Evolutionary conservation across 2,888 invertebrate species (phyloP).

Genomic region (Ctenicera cuprea): DNA sequence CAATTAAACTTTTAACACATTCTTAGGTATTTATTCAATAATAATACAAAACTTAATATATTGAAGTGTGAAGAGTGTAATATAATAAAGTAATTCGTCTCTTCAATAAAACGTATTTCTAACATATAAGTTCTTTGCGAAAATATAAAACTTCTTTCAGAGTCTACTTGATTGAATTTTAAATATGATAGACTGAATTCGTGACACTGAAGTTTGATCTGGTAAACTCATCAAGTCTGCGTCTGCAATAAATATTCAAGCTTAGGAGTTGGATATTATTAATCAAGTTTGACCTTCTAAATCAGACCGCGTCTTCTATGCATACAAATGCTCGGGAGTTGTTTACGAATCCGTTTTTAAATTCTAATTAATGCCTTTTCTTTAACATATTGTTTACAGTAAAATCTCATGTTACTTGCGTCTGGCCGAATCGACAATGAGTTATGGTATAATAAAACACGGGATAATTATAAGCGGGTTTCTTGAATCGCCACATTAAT

Average conservation of each 20-base stretch:
- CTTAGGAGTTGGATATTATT: conserved; percentile 33
- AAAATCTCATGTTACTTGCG: conserved; percentile 65
- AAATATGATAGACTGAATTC: too few relatives aligned
- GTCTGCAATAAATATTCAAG: conserved; percentile 35
- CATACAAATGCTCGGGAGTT: conserved; percentile 50
- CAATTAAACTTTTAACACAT: too few relatives aligned
- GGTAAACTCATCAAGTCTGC: conserved; percentile 32
- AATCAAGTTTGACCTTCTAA: conserved; percentile 56
- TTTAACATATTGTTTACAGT: conserved; percentile 69
- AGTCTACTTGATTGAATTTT: too few relatives aligned
- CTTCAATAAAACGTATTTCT: too few relatives aligned
- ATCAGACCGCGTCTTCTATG: conserved; percentile 54
- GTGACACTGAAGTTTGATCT: not conserved
- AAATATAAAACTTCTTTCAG: too few relatives aligned
- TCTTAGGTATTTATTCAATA: too few relatives aligned
- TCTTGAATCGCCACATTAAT: conserved; percentile 69
- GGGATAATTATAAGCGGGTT: conserved; percentile 68
- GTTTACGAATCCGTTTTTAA: conserved; percentile 59
- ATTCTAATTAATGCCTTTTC: conserved; percentile 65
- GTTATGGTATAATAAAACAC: conserved; percentile 66
- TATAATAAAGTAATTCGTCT: too few relatives aligned
- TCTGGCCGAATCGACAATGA: conserved; percentile 62
- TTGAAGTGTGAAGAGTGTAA: too few relatives aligned
- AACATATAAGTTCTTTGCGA: too few relatives aligned
- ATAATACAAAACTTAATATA: too few relatives aligned